A percentile compares a stretch with the other conserved stretches of the same genome.
phyloP scores from a whole-genome alignment of 2,888 invertebrate genomes.

The Tetragonisca angustula region DNA sequence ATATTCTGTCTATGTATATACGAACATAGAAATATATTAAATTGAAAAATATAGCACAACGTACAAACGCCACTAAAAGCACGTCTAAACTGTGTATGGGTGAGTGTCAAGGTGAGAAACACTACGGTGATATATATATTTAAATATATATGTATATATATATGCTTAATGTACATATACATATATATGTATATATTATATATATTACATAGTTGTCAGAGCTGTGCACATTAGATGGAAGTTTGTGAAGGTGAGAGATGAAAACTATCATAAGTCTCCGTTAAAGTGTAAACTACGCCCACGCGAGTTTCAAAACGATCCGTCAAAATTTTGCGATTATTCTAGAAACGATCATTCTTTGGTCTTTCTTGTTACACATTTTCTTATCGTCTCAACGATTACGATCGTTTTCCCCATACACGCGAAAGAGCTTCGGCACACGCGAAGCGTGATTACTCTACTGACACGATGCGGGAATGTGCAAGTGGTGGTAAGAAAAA shows the following conservation, averaged over 20 bases:
- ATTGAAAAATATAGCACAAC: conserved; percentile 74
- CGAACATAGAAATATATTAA: conserved; percentile 50
- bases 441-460: conserved; percentile 57
- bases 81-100: conserved; percentile 78
- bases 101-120: conserved; percentile 75
- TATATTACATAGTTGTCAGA: conserved; percentile 63
- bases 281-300: conserved; percentile 34
- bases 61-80: conserved; percentile 83
- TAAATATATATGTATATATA: conserved; percentile 44
- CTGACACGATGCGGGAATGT: conserved; percentile 63
- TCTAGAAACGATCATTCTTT: conserved; percentile 3
- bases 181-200: conserved; percentile 40
- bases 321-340: conserved; percentile 11
- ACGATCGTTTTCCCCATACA: conserved; percentile 41
- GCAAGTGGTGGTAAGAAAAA: conserved; percentile 49
- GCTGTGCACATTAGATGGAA: conserved; percentile 79
- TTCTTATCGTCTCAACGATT: neutral
- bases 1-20: conserved; percentile 42
- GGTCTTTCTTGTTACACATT: conserved; percentile 9
- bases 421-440: conserved; percentile 36
- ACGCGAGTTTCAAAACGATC: neutral
- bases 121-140: conserved; percentile 72
- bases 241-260: conserved; percentile 64
- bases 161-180: conserved; percentile 28
- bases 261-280: conserved; percentile 28